Evolutionary conservation across 2,797 vertebrate genomes (phyloP).

Genomic region (Danio jaintianensis): DNA sequence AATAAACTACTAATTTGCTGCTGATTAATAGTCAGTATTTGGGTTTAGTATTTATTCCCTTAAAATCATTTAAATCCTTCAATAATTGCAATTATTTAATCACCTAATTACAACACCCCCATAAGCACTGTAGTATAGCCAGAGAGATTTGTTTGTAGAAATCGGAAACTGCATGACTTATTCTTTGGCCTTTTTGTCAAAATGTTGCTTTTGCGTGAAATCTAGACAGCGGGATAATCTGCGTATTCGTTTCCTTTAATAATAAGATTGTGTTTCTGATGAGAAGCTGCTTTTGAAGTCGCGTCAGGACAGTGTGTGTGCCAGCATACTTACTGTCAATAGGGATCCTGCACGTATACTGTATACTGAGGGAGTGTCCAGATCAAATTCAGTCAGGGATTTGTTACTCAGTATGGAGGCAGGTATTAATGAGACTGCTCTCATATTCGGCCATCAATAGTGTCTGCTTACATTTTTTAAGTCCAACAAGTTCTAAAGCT

Average conservation of each 20-base stretch:
- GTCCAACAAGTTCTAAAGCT: neutral
- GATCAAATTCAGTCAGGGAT: constrained; percentile 34
- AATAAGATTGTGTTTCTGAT: constrained; percentile 21
- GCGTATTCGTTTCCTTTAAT: neutral
- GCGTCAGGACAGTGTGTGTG: constrained; percentile 25
- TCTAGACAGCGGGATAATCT: constrained; percentile 16
- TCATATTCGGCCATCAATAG: neutral
- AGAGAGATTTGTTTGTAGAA: constrained; percentile 11
- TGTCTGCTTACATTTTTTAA: neutral
- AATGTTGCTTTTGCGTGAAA: constrained; percentile 18
- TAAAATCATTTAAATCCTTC: no score
- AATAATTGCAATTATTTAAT: no score
- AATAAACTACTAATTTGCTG: no score
- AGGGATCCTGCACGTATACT: constrained; percentile 5
- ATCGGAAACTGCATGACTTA: neutral
- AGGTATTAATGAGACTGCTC: neutral
- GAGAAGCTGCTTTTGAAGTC: constrained; percentile 16
- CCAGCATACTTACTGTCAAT: neutral
- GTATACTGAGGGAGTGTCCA: constrained; percentile 9
- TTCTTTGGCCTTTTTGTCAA: constrained; percentile 27
- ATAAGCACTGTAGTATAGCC: neutral
- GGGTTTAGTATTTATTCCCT: no score
- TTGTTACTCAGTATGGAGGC: neutral
- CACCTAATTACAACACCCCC: neutral
- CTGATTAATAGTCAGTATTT: no score